Evolutionary conservation across 2,113 vertebrate species (phyloP).

Genomic region (Suncus etruscus): DNA sequence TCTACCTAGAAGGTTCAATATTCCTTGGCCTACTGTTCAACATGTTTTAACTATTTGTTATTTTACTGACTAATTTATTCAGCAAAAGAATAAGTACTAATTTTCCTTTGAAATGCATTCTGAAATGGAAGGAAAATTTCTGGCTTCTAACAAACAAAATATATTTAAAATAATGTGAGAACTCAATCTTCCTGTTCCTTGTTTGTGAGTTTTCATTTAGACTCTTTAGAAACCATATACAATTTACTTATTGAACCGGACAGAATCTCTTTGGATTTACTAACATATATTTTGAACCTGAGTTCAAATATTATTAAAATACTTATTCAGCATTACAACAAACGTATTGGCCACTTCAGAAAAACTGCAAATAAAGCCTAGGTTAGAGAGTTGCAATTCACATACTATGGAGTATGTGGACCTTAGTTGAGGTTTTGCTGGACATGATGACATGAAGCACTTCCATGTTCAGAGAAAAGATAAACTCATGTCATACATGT

Average conservation of each 20-base stretch:
- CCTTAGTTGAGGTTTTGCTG: not conserved
- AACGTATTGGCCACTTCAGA: not conserved
- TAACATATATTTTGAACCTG: not conserved
- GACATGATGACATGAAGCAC: not conserved
- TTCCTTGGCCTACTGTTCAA: not conserved
- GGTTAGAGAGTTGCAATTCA: accelerated
- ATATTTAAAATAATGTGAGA: not conserved
- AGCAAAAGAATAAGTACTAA: not conserved
- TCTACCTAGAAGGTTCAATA: not conserved
- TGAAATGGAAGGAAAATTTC: not conserved
- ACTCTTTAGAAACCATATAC: not conserved
- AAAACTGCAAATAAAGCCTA: not conserved
- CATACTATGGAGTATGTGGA: not conserved
- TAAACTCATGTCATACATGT: not conserved
- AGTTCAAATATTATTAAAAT: not conserved
- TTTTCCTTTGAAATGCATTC: not conserved
- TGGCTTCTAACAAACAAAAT: not conserved
- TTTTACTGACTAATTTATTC: not conserved
- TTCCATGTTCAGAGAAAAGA: not conserved
- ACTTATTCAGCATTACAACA: not conserved
- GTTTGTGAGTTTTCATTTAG: not conserved
- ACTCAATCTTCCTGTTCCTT: not conserved
- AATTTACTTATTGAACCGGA: not conserved
- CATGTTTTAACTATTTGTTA: not conserved
- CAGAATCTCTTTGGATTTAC: not conserved